Evolutionary conservation across 2,113 vertebrate species (phyloP).

Genomic region (Rhagologus leucostigma): DNA sequence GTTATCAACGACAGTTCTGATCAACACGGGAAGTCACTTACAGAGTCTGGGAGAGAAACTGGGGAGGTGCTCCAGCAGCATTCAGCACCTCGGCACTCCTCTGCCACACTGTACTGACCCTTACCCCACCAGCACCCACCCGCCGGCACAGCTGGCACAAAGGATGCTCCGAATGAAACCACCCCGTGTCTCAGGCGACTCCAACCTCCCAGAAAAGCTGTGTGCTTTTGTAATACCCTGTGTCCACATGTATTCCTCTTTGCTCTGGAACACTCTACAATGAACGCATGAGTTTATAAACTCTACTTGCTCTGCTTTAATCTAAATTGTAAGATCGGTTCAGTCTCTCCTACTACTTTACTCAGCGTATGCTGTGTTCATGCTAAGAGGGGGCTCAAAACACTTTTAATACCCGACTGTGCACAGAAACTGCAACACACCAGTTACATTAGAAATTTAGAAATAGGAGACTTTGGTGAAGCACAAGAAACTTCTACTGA

Average conservation of each 20-base stretch:
- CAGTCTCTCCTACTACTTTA: neutral
- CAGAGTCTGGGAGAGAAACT: neutral
- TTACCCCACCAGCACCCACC: neutral
- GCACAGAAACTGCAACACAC: neutral
- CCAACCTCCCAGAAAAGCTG: neutral
- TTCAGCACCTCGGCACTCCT: neutral
- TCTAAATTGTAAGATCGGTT: neutral
- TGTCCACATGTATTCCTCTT: neutral
- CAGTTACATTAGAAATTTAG: neutral
- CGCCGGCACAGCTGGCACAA: fast-evolving
- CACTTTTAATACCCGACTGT: neutral
- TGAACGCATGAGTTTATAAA: neutral
- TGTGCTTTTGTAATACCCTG: neutral
- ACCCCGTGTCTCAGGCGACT: fast-evolving
- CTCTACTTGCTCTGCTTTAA: neutral
- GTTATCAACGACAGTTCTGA: neutral
- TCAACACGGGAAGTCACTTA: neutral
- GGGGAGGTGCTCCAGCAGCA: neutral
- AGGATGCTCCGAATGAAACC: neutral
- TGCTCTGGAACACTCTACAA: neutral
- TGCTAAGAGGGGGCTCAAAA: neutral
- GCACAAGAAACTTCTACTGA: neutral
- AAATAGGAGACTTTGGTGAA: neutral
- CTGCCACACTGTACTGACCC: fast-evolving
- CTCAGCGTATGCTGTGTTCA: neutral